Percentiles rank a stretch among this genome's conserved stretches.
These are phyloP conservation scores for Aspidoscelis tigris DNA, from an alignment of 2,113 vertebrate genomes.

Conservation along the genomic window DNA sequence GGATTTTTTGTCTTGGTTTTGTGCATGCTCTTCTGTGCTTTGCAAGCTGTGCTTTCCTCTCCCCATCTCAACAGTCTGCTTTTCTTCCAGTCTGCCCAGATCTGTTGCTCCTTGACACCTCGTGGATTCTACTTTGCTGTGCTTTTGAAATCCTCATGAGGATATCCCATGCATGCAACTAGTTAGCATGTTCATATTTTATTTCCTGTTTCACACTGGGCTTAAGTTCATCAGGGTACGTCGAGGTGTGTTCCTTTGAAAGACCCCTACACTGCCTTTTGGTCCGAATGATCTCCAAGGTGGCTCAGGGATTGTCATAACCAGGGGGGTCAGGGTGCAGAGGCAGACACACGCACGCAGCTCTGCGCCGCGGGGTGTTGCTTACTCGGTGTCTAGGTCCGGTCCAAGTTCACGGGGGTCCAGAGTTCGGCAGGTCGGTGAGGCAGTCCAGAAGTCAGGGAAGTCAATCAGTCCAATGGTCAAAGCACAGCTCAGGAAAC, in stretches of 20 bases:
- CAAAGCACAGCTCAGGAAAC: too few relatives aligned
- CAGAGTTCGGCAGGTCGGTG: too few relatives aligned
- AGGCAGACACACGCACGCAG: too few relatives aligned
- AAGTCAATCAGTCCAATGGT: too few relatives aligned
- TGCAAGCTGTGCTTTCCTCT: conserved; percentile 31
- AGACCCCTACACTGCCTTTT: background rate
- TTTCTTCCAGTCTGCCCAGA: background rate
- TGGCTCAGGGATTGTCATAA: background rate
- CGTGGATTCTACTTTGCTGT: conserved; percentile 55
- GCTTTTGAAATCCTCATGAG: conserved; percentile 55
- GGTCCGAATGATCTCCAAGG: background rate
- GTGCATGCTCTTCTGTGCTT: conserved; percentile 75
- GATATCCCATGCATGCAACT: conserved; percentile 61
- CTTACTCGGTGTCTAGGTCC: too few relatives aligned
- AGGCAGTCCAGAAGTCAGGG: too few relatives aligned
- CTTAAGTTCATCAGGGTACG: conserved; percentile 7
- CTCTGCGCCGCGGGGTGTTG: too few relatives aligned
- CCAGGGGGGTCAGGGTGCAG: too few relatives aligned
- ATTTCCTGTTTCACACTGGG: conserved; percentile 33
- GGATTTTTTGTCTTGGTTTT: conserved; percentile 52
- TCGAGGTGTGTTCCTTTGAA: background rate
- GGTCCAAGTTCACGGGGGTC: too few relatives aligned
- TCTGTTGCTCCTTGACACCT: conserved; percentile 51
- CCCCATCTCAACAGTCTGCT: background rate
- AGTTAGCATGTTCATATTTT: conserved; percentile 50